Percentiles rank a stretch among this genome's conserved stretches.
Conservation (phyloP, 2,113 vertebrate genomes). For the Arothron firmamentum region DNA sequence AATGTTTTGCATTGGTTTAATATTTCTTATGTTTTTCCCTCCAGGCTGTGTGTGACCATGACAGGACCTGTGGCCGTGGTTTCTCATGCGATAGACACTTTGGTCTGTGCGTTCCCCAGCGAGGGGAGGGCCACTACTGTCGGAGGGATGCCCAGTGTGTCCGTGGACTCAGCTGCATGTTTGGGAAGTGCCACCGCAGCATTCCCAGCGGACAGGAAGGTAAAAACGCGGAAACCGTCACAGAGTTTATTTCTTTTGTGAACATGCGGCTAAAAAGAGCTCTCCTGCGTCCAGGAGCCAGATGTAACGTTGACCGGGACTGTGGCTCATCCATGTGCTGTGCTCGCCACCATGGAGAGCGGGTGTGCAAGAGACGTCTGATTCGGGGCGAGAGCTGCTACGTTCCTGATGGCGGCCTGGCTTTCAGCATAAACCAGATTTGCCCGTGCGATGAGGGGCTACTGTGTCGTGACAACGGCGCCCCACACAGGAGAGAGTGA, state of each 20-base stretch:
- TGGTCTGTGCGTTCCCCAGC: slow-evolving; percentile 75
- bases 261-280: no score
- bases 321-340: slow-evolving; percentile 77
- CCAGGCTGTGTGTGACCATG: slow-evolving; percentile 74
- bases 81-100: slow-evolving; percentile 85
- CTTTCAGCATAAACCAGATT: slow-evolving; percentile 86
- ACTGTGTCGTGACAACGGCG: slow-evolving; percentile 66
- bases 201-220: slow-evolving; percentile 78
- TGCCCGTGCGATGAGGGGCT: slow-evolving; percentile 83
- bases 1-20: no score
- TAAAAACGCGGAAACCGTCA: slow-evolving; percentile 36
- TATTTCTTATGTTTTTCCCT: background rate
- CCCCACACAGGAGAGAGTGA: slow-evolving; percentile 70
- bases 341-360: slow-evolving; percentile 81
- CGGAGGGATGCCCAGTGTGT: slow-evolving; percentile 80
- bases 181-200: slow-evolving; percentile 82
- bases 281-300: slow-evolving; percentile 66
- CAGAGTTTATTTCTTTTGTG: no score
- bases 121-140: slow-evolving; percentile 78
- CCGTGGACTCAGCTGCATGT: slow-evolving; percentile 82
- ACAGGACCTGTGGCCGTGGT: slow-evolving; percentile 70
- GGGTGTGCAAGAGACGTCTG: slow-evolving; percentile 79
- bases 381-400: slow-evolving; percentile 72
- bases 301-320: slow-evolving; percentile 81
- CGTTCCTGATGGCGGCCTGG: slow-evolving; percentile 80